A percentile compares a stretch with the other conserved stretches of the same genome.
Conservation (phyloP, 2,113 vertebrate genomes). For the Vulpes ferrilata region DNA sequence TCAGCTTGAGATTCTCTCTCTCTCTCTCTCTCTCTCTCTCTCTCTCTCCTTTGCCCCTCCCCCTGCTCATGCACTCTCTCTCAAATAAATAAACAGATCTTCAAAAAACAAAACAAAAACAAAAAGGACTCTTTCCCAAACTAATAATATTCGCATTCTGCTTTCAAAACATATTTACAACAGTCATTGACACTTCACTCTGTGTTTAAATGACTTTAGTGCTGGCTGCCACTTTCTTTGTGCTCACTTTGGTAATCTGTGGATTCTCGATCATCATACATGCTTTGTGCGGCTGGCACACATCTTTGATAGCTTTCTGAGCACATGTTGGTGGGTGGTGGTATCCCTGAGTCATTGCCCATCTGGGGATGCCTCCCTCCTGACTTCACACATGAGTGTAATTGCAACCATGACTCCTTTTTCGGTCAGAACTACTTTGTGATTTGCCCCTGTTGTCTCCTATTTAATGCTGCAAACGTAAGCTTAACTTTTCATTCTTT, state of each 20-base stretch:
- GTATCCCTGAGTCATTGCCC: not conserved
- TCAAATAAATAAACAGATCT: not conserved
- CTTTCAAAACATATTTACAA: constrained; percentile 48
- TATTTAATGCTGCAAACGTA: not conserved
- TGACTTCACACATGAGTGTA: not conserved
- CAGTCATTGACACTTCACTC: not conserved
- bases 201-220: not conserved
- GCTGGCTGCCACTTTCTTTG: not conserved
- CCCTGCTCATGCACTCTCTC: not conserved
- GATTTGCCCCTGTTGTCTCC: not conserved
- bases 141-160: not conserved
- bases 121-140: not conserved
- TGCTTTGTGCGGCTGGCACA: rapidly evolving
- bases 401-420: rapidly evolving
- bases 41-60: not conserved
- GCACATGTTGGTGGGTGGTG: not conserved
- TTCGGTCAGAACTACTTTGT: not conserved
- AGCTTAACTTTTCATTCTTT: not conserved
- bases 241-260: not conserved
- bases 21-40: not conserved
- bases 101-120: not conserved
- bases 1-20: not conserved
- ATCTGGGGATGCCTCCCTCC: not conserved
- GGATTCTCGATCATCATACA: not conserved
- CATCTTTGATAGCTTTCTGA: not conserved